A percentile compares a stretch with the other conserved stretches of the same genome.
phyloP scores from a whole-genome alignment of 2,888 invertebrate species.

The Tineola bisselliella region DNA sequence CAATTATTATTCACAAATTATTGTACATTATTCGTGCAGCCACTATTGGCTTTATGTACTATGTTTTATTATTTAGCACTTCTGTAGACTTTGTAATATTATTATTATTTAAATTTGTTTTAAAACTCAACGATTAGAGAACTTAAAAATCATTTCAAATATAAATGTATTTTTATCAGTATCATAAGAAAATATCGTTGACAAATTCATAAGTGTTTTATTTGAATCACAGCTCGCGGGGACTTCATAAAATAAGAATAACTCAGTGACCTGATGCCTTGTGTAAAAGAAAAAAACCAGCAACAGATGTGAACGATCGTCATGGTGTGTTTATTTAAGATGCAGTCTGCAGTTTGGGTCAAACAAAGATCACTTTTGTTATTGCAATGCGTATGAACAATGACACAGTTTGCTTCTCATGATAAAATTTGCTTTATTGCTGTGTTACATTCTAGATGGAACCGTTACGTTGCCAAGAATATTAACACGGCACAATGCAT shows the following conservation, averaged over 20 bases:
- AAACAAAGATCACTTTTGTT: slow-evolving; percentile 55
- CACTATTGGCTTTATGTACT: no score
- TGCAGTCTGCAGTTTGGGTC: slow-evolving; percentile 32
- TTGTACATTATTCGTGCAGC: no score
- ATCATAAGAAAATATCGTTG: neutral
- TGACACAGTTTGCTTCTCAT: neutral
- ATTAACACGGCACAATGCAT: no score
- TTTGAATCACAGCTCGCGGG: slow-evolving; percentile 36
- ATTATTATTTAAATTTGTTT: no score
- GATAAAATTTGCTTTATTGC: neutral
- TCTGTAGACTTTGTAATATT: no score
- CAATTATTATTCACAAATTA: no score
- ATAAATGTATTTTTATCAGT: no score
- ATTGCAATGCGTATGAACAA: slow-evolving; percentile 29
- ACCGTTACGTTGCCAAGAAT: neutral
- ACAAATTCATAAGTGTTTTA: neutral
- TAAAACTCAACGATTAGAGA: no score
- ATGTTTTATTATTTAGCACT: no score
- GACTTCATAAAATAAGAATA: slow-evolving; percentile 37
- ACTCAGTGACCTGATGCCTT: slow-evolving; percentile 23
- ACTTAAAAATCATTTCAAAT: no score
- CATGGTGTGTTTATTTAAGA: slow-evolving; percentile 52
- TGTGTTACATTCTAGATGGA: neutral
- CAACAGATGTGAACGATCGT: slow-evolving; percentile 48
- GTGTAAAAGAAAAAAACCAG: slow-evolving; percentile 42